Evolutionary conservation across 2,113 vertebrate genomes (phyloP), one percentile per base, ranked within the genome.

Genomic region (Cettia cetti): DNA sequence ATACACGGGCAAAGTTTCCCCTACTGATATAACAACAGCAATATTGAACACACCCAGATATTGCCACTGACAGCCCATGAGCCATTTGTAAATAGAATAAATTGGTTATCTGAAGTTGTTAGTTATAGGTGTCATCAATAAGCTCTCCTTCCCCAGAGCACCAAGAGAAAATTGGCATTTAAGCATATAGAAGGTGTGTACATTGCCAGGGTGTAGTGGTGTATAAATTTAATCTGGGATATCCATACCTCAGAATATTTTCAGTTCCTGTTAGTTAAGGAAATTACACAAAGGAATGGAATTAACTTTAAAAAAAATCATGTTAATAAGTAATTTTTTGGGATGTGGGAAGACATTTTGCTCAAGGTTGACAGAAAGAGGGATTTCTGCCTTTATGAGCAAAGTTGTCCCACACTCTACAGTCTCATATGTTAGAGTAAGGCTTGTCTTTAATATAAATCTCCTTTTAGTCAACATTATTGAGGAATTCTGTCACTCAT

Each of bases 1-100:
- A 54, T 13, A 2, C 1, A 6, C 0, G 0, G 33, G 45, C 72
- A n/a, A 45, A 66, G 33, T 37, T 57, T 44, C 17, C 27, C 56
- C 35, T 30, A 4, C 39, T 11, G 68, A 13, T 31, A 13, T 4
- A 42, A 44, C 40, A 28, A 2, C 59, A 68, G 74, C 61, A 31
- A 19, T 10, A 33, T 27, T 59, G 37, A 75, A 24, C 24, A 12
- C 31, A 9, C 11, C 2, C 12, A 39, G 68, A 17, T 33, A 18
- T 6, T 8, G 44, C 30, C 61, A 6, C 39, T 6, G 26, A 12
- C 6, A n/a, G 45, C 33, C 24, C 28, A 2, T 1, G 21, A 42
- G 56, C 24, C 14, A 3, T 10, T 54, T 42, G 49, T 52, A 68
- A 66, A 50, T 18, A 18, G 31, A 61, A 63, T 13, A 19, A 80